phyloP scores from a whole-genome alignment of 2,797 vertebrate species.

The Prionace glauca region DNA sequence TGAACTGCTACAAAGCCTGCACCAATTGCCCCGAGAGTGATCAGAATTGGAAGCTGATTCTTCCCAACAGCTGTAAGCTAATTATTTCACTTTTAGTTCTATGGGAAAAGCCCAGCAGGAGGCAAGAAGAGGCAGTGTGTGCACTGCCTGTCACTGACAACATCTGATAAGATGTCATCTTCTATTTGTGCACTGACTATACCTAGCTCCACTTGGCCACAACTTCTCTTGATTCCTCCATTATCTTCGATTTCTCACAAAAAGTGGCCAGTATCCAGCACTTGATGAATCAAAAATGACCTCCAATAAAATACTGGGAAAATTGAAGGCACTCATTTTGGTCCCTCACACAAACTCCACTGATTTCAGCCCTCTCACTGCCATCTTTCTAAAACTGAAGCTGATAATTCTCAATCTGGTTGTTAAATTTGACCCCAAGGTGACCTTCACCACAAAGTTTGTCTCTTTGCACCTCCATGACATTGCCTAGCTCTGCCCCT shows the following conservation, averaged over 20 bases:
- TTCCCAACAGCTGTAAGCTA: background rate
- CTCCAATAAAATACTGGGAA: background rate
- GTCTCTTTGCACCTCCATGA: background rate
- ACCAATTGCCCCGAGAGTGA: background rate
- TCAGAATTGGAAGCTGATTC: background rate
- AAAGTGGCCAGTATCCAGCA: background rate
- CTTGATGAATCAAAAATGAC: background rate
- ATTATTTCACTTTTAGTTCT: background rate
- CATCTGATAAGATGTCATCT: background rate
- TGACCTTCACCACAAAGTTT: background rate
- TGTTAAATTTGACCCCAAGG: background rate
- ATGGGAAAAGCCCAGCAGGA: background rate
- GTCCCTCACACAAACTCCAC: background rate
- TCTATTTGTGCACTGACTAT: background rate
- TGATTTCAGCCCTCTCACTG: background rate
- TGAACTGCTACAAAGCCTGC: background rate
- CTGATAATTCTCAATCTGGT: background rate
- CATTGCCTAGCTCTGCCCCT: background rate
- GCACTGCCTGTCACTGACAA: background rate
- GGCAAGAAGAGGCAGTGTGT: background rate
- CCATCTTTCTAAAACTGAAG: background rate
- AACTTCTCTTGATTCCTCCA: background rate
- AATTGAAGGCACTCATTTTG: background rate
- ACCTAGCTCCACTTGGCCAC: background rate
- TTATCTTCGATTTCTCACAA: background rate